Evolutionary conservation across 2,113 vertebrate genomes (phyloP), one percentile per base, ranked within the genome.

Genomic region (Sinocyclocheilus grahami): DNA sequence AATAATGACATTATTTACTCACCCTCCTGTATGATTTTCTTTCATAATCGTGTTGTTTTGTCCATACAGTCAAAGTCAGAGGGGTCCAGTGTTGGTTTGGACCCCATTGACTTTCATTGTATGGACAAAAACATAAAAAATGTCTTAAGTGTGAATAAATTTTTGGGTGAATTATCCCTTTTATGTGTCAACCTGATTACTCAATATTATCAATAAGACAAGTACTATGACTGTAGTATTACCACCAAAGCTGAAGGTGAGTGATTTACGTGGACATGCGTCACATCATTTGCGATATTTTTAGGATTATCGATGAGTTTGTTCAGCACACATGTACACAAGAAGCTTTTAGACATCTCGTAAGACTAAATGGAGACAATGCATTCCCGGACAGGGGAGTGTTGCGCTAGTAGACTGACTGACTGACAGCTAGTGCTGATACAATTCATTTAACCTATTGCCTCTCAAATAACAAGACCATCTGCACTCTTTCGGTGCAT

Each of bases 381-480:
- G 33, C 58, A 80, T 46, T 87, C 63, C 78, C 37, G 10, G 53
- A 69, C 65, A 46, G 75, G 69, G 69, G 72, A 82, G 53, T 65
- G 82, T 74, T 82, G 77, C 1, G 11, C 83, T 33, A 63, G 65
- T 77, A 62, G 80, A 85, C 60, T 69, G 33, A 55, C 77, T 71
- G 83, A 30, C 83, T 85, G 60, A 46, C 39, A 80, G 74, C 42
- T 24, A 22, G 75, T 83, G 78, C 82, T 84, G 72, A 89, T 88
- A 79, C 86, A 78, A 87, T 58, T 86, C 88, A 76, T 90, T 83
- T 85, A 79, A 86, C 86, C 78, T 78, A 83, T 62, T 46, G 67
- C 83, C 87, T 90, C 81, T 86, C 78, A 71, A 84, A 87, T 86
- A 86, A 85, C 83, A 76, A 33, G 78, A 76, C 90, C 85, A 83